Evolutionary conservation across 2,797 vertebrate genomes (phyloP).

Genomic region (Apogon talboti): DNA sequence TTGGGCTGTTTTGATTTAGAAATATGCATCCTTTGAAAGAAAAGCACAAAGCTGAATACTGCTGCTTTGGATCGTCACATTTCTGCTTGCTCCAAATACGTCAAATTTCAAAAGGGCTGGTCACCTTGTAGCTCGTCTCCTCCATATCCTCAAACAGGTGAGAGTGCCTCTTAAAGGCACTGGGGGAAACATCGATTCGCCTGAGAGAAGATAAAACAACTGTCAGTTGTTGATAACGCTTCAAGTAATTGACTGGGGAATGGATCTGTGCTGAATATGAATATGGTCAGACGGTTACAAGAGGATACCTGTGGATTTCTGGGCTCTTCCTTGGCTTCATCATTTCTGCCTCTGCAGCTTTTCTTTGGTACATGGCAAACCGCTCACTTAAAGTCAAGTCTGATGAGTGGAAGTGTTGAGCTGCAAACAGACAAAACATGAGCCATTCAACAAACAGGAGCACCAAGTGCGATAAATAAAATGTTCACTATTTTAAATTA

Average conservation of each 20-base stretch:
- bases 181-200: slow-evolving; percentile 99
- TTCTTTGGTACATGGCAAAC: slow-evolving; percentile 99
- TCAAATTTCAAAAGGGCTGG: slow-evolving; percentile 86
- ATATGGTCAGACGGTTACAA: accelerated
- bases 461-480: neutral
- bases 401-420: slow-evolving; percentile 94
- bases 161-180: slow-evolving; percentile 99
- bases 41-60: slow-evolving; percentile 98
- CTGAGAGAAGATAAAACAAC: slow-evolving; percentile 68
- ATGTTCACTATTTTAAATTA: neutral
- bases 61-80: slow-evolving; percentile 73
- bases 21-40: slow-evolving; percentile 98
- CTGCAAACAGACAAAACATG: slow-evolving; percentile 76
- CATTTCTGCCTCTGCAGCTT: slow-evolving; percentile 93
- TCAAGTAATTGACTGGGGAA: accelerated
- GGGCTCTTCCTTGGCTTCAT: slow-evolving; percentile 97
- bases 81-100: slow-evolving; percentile 77
- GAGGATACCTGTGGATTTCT: slow-evolving; percentile 95
- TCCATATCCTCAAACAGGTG: slow-evolving; percentile 96
- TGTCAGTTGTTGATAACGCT: slow-evolving; percentile 9
- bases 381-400: slow-evolving; percentile 96
- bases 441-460: neutral
- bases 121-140: slow-evolving; percentile 97
- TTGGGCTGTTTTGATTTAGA: slow-evolving; percentile 96
- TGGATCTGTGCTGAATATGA: neutral